phyloP scores from a whole-genome alignment of 2,797 vertebrate genomes.

The Girardinus metallicus region DNA sequence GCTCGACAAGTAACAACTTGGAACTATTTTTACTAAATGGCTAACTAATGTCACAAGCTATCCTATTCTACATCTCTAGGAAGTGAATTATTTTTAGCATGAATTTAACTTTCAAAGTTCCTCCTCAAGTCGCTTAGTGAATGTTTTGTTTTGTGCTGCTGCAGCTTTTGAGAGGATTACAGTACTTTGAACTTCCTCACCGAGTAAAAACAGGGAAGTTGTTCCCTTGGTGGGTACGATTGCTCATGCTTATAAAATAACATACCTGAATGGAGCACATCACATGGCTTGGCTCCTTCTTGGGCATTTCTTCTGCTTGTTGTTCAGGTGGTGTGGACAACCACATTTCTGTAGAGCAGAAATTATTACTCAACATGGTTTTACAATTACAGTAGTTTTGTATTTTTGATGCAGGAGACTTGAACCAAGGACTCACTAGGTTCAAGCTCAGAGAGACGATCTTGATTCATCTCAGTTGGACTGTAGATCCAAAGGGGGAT shows the following conservation, averaged over 20 bases:
- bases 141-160: slow-evolving; percentile 1
- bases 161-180: not conserved
- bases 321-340: slow-evolving; percentile 55
- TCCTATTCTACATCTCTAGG: not conserved
- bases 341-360: slow-evolving; percentile 74
- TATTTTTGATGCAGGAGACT: not conserved
- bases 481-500: slow-evolving; percentile 70
- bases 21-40: not conserved
- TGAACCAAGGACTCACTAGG: slow-evolving; percentile 61
- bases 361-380: not conserved
- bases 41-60: not conserved
- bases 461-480: slow-evolving; percentile 37
- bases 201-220: slow-evolving; percentile 12
- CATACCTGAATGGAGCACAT: slow-evolving; percentile 84
- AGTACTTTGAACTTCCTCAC: slow-evolving; percentile 1
- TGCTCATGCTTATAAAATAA: not conserved
- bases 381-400: not conserved
- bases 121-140: not conserved
- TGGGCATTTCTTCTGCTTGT: slow-evolving; percentile 53
- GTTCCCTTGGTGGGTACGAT: not conserved
- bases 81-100: not conserved
- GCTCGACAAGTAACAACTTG: not conserved
- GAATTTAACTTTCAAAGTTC: not conserved
- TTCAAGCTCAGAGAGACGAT: slow-evolving; percentile 53
- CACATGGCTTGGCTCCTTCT: slow-evolving; percentile 45